Percentiles rank a stretch among this genome's conserved stretches.
Conservation (phyloP, 2,888 invertebrate species). For the Meandrusa payeni region DNA sequence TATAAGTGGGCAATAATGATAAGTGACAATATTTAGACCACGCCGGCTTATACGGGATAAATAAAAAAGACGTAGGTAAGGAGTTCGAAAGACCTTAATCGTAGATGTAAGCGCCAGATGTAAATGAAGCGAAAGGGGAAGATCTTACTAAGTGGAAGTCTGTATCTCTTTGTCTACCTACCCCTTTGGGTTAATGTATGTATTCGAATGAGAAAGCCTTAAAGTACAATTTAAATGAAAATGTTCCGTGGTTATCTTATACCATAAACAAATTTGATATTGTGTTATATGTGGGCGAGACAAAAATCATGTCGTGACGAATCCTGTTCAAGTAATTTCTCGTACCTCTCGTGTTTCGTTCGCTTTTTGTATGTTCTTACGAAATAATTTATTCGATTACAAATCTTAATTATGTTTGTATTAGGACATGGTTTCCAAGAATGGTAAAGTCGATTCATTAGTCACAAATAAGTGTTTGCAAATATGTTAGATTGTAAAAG, state of each 20-base stretch:
- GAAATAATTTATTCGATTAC: slow-evolving; percentile 32
- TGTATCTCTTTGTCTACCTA: too few relatives aligned
- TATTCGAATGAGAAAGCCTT: too few relatives aligned
- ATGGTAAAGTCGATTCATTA: slow-evolving; percentile 11
- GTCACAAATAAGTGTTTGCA: neutral
- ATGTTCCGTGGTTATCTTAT: slow-evolving; percentile 2
- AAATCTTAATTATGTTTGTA: slow-evolving; percentile 24
- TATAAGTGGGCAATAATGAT: too few relatives aligned
- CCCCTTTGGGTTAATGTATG: too few relatives aligned
- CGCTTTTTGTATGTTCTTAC: slow-evolving; percentile 24
- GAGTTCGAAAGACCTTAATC: too few relatives aligned
- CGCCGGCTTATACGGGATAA: too few relatives aligned
- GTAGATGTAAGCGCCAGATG: too few relatives aligned
- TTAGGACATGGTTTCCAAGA: slow-evolving; percentile 10
- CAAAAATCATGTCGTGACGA: slow-evolving; percentile 31
- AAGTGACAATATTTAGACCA: too few relatives aligned
- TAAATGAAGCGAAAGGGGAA: too few relatives aligned
- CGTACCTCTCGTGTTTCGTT: slow-evolving; percentile 12
- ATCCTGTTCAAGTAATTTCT: slow-evolving; percentile 31
- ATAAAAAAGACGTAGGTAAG: too few relatives aligned
- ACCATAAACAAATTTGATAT: neutral
- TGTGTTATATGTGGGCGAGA: slow-evolving; percentile 30
- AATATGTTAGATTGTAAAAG: slow-evolving; percentile 1
- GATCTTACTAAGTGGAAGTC: too few relatives aligned
- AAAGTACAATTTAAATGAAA: too few relatives aligned